A percentile compares a stretch with the other conserved stretches of the same genome.
Evolutionary conservation across 2,888 invertebrate genomes (phyloP).

Genomic region (Sussaba pulchella): DNA sequence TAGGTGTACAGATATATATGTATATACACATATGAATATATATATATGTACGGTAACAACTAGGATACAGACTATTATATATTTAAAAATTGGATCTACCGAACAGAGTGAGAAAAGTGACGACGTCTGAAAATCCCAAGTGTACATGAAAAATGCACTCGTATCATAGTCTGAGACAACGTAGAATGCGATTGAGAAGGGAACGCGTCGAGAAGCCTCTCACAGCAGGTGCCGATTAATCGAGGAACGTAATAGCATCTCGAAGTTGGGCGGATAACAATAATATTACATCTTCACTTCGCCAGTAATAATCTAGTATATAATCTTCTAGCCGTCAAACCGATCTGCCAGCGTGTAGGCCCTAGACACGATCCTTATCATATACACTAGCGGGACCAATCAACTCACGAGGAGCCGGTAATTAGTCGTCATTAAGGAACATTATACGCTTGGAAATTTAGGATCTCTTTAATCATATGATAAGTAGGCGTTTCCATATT

Average conservation of each 20-base stretch:
- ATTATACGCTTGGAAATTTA: conserved; percentile 74
- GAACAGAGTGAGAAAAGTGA: conserved; percentile 33
- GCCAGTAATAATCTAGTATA: not conserved
- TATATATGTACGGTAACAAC: not conserved
- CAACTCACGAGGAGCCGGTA: conserved; percentile 61
- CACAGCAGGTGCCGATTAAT: conserved; percentile 73
- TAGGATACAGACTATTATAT: conserved; percentile 45
- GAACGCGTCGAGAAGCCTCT: too few species aligned
- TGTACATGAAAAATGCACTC: too few species aligned
- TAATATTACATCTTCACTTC: not conserved
- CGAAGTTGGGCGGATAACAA: not conserved
- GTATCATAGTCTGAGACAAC: too few species aligned
- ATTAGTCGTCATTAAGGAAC: conserved; percentile 74
- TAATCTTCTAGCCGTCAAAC: not conserved
- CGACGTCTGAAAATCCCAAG: too few species aligned
- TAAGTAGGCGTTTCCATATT: conserved; percentile 65
- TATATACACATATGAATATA: too few species aligned
- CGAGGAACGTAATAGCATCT: not conserved
- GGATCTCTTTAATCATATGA: conserved; percentile 69
- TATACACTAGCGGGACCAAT: conserved; percentile 27
- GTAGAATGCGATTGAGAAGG: too few species aligned
- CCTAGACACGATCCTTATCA: conserved; percentile 66
- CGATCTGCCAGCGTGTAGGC: conserved; percentile 41
- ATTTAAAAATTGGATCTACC: conserved; percentile 38
- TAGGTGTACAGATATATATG: not conserved